Conservation (phyloP, 1,140 invertebrate genomes). For the Drosophila insularis region DNA sequence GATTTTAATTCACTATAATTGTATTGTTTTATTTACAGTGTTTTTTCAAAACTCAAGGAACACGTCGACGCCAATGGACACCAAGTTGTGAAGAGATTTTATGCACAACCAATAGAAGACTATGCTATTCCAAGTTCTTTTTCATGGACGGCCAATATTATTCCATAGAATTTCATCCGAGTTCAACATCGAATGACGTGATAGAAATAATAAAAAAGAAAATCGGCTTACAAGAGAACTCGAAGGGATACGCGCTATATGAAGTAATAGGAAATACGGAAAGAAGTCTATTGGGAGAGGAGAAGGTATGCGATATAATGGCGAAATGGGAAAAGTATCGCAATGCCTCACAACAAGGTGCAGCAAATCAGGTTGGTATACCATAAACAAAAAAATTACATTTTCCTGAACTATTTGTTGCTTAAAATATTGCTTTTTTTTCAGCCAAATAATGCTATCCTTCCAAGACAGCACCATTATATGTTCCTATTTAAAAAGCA, state of each 20-base stretch:
- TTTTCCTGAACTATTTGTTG: neutral
- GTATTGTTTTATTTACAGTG: conserved; percentile 44
- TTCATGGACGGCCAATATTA: conserved; percentile 98
- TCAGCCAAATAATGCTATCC: conserved; percentile 29
- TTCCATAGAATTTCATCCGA: conserved; percentile 96
- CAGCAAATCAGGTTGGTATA: conserved; percentile 59
- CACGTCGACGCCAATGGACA: conserved; percentile 93
- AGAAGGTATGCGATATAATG: conserved; percentile 96
- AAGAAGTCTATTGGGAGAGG: conserved; percentile 90
- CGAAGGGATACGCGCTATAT: conserved; percentile 86
- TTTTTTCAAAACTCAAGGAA: conserved; percentile 85
- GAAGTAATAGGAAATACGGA: conserved; percentile 89
- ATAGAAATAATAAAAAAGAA: conserved; percentile 95
- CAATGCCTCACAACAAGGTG: conserved; percentile 84
- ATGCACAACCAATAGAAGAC: conserved; percentile 94
- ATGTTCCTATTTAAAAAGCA: conserved; percentile 96
- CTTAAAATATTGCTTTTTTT: conserved; percentile 12
- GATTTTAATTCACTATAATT: neutral
- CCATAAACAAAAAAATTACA: neutral
- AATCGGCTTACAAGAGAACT: conserved; percentile 93
- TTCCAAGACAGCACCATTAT: conserved; percentile 83
- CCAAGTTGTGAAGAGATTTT: conserved; percentile 96
- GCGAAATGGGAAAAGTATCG: conserved; percentile 96
- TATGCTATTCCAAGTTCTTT: conserved; percentile 95
- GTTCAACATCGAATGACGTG: conserved; percentile 95